phyloP scores from a whole-genome alignment of 1,140 invertebrate species.

The Aphis gossypii region DNA sequence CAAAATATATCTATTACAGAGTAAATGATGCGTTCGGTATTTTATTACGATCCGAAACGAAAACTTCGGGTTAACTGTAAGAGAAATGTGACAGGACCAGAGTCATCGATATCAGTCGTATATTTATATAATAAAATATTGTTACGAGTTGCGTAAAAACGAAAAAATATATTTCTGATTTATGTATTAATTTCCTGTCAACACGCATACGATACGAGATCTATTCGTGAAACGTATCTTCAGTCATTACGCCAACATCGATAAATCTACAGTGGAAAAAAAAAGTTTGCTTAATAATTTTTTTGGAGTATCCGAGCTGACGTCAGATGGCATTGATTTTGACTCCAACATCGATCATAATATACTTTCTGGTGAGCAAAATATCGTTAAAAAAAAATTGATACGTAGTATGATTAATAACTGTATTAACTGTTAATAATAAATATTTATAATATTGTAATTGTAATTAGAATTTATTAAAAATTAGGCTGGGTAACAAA shows the following conservation, averaged over 20 bases:
- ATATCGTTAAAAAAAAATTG: not conserved
- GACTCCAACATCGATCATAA: not conserved
- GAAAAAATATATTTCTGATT: constrained; percentile 2
- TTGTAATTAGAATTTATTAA: no score
- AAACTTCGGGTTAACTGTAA: not conserved
- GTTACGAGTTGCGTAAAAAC: not conserved
- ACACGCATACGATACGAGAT: not conserved
- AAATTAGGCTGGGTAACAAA: no score
- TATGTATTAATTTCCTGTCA: constrained; percentile 30
- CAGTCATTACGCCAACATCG: not conserved
- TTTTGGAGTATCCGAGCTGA: not conserved
- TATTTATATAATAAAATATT: not conserved
- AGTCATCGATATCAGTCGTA: not conserved
- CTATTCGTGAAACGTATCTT: not conserved
- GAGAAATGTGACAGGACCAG: not conserved
- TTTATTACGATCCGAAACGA: not conserved
- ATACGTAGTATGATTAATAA: not conserved
- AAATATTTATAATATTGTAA: no score
- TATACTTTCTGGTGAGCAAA: no score
- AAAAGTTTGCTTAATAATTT: not conserved
- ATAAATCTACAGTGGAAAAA: not conserved
- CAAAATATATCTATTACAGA: not conserved
- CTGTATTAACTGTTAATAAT: not conserved
- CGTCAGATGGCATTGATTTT: not conserved
- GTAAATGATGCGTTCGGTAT: not conserved